Evolutionary conservation across 1,140 invertebrate species (phyloP), one percentile per base, ranked within the genome.

Genomic region (Agrilus planipennis): DNA sequence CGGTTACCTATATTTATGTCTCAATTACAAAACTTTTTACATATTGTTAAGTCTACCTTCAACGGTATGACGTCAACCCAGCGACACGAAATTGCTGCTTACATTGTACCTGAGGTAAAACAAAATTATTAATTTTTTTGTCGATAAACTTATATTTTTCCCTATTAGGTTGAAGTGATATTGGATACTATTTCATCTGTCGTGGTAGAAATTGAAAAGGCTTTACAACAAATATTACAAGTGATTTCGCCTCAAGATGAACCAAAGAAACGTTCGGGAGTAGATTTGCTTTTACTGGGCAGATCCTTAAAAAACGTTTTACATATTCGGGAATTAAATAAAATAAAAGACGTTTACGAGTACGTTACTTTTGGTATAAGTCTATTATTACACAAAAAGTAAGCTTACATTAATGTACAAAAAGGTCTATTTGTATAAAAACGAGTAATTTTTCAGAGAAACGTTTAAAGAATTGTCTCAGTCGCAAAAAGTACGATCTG

Each of bases 1-100:
- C 63, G 75, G 35, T 59, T 79, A 19, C 75, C 75, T 2, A 63
- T 76, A n/a, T 75, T 78, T 44, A 64, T 79, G 51, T 69, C 68
- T 22, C 76, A 79, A 50, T 54, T 75, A 15, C 64, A 70, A 41
- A 68, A 68, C 39, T 65, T 79, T 38, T 55, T 78, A n/a, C 64
- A 71, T 41, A 71, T 69, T 29, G 62, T 75, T 22, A 70, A 73
- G 38, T 64, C 61, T 19, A 72, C 75, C 32, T 69, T 76, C 44
- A 65, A 68, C 16, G 63, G 62, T n/a, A 64, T 78, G 41, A 66
- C 64, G 36, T 55, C 63, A 22, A 56, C 63, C 17, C 72, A 78
- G 53, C 59, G 73, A 38, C 63, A 72, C 35, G 73, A 78, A 48
- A 64, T 79, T 39, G 72, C 75, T 6, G 63, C 67, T 27, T 76